Percentiles rank a stretch among this genome's conserved stretches.
Evolutionary conservation across 1,140 invertebrate genomes (phyloP).

Genomic region (Elysia chlorotica): DNA sequence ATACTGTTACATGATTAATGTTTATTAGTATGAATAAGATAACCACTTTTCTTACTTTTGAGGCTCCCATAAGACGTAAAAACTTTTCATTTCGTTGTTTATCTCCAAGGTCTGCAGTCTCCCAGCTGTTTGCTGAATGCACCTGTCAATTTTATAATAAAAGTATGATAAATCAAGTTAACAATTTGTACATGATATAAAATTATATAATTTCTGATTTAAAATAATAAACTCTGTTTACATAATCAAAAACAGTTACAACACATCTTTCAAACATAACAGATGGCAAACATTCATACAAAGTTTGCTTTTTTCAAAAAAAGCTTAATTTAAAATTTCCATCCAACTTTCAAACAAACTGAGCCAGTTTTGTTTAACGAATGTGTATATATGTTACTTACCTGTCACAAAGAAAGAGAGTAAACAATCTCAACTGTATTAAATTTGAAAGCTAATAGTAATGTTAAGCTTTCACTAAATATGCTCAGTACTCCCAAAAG

Average conservation of each 20-base stretch:
- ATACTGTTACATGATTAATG: too few relatives aligned
- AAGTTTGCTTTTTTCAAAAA: too few relatives aligned
- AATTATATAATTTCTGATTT: neutral
- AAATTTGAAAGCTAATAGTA: neutral
- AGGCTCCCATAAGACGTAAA: slow-evolving; percentile 55
- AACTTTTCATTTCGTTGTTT: slow-evolving; percentile 57
- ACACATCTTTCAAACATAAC: neutral
- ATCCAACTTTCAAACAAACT: neutral
- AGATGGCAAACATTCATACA: neutral
- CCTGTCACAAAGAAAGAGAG: neutral
- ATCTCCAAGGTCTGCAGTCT: slow-evolving; percentile 55
- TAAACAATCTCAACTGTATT: neutral
- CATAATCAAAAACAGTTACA: neutral
- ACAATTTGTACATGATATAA: neutral
- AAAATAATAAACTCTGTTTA: neutral
- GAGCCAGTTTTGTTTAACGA: neutral
- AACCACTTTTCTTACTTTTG: slow-evolving; percentile 39
- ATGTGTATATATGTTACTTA: neutral
- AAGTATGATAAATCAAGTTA: neutral
- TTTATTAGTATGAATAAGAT: too few relatives aligned
- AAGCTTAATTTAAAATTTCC: too few relatives aligned
- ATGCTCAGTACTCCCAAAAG: too few relatives aligned
- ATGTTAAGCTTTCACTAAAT: neutral
- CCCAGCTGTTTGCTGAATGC: slow-evolving; percentile 58
- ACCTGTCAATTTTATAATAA: slow-evolving; percentile 26